Base-by-base conservation (phyloP, 2,888 invertebrate species). In the Morpho achilles region DNA sequence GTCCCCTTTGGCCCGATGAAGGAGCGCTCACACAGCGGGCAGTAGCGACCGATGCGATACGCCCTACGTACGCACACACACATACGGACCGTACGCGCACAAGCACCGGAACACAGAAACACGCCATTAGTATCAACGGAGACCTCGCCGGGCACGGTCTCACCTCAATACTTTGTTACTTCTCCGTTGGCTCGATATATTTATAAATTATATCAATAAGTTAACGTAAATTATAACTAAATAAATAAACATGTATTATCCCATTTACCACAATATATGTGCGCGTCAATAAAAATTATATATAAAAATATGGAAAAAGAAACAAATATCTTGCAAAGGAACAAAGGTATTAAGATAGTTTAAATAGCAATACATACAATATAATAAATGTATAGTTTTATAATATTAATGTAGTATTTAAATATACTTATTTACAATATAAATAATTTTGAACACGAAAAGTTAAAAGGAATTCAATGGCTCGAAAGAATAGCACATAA, bases 1-100 rank as follows among this genome's bases (percentile, higher is more conserved):
- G 93, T 93, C 83, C 93, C 93, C 87, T 93, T 93, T 81, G 91
- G 91, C 76, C 92, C 92, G 90, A 92, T 91, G 91, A 93, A 93
- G 86, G 93, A 93, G 87, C 93, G 93, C 78, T 93, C 92, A 91
- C 94, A 94, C 82, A 93, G 91, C 77, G 93, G 93, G 88, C 94
- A 94, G 92, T 93, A 94, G 84, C 93, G 93, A 84, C 94, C 94
- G 89, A 93, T 94, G 87, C 93, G 93, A 91, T 93, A 94, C 80
- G 93, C 92, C 91, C 94, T 93, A 87, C 75, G 80, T 77, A 80
- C 86, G 79, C 83, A 85, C 85, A 85, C 87, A 87, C 84, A 75
- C 75, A 72, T 80, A 86, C 85, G 80, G 76, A 80, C 79, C 84
- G 82, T 75, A 81, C 83, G 79, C 84, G 83, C 82, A 79, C 80